Evolutionary conservation across 2,797 vertebrate genomes (phyloP).

Genomic region (Octomys mimax): DNA sequence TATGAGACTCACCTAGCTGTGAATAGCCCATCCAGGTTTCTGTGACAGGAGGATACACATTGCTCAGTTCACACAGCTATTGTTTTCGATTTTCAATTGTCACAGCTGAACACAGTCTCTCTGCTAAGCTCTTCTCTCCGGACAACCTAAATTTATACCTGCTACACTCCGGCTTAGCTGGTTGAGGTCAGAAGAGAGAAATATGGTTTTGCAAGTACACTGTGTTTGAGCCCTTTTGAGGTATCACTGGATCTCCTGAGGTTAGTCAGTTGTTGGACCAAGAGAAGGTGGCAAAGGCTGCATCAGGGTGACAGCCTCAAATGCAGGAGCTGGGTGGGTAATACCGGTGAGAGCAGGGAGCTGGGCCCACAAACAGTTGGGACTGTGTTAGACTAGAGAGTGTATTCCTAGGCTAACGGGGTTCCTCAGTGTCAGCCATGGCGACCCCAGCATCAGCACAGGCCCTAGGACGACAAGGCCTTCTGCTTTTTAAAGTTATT

Average conservation of each 20-base stretch:
- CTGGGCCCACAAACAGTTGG: too few relatives aligned
- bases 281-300: background rate
- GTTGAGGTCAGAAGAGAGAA: background rate
- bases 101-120: background rate
- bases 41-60: background rate
- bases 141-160: background rate
- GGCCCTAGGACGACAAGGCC: fast-evolving
- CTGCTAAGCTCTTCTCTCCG: background rate
- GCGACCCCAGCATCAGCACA: background rate
- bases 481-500: background rate
- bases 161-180: background rate
- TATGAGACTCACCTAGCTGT: background rate
- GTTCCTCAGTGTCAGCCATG: fast-evolving
- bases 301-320: background rate
- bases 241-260: background rate
- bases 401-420: fast-evolving
- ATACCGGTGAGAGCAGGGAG: background rate
- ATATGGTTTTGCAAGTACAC: background rate
- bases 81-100: background rate
- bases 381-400: background rate
- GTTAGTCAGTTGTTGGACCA: background rate
- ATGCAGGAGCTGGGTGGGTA: background rate
- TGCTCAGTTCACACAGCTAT: background rate
- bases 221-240: background rate
- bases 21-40: background rate